These are phyloP conservation scores for Pipistrellus nathusii DNA, from an alignment of 2,797 vertebrate genomes.

Conservation along the genomic window DNA sequence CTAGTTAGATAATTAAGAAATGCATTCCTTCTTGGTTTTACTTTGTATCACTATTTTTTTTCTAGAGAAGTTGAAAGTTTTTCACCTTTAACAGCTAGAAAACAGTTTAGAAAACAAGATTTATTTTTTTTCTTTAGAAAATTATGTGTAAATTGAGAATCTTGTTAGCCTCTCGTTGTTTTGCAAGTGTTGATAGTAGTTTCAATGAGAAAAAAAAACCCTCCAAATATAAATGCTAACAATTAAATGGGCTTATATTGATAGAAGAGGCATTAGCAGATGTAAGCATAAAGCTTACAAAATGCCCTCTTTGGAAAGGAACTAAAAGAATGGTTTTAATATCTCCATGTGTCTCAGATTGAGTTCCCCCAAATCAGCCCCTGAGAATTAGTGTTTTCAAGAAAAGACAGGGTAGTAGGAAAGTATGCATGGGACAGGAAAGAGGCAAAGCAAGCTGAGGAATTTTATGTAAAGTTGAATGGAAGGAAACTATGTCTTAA, in stretches of 20 bases:
- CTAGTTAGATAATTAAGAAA: conserved; percentile 73
- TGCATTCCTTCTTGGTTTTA: conserved; percentile 67
- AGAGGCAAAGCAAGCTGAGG: background rate
- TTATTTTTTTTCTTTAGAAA: background rate
- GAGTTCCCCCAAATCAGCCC: background rate
- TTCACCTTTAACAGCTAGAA: conserved; percentile 74
- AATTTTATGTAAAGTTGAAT: background rate
- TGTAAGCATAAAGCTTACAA: background rate
- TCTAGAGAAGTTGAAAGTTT: conserved; percentile 80
- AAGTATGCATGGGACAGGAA: background rate
- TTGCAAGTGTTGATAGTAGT: conserved; percentile 27
- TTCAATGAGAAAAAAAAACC: background rate
- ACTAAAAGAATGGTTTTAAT: background rate
- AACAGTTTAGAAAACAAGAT: conserved; percentile 55
- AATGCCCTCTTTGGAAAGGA: background rate
- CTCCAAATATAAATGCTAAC: conserved; percentile 63
- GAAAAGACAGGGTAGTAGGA: background rate
- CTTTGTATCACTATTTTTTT: conserved; percentile 67
- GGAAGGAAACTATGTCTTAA: too few relatives aligned
- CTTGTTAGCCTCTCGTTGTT: conserved; percentile 30
- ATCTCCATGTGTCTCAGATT: background rate
- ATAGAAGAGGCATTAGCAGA: background rate
- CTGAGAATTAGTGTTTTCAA: background rate
- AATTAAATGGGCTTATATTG: conserved; percentile 64
- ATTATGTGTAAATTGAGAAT: conserved; percentile 59